These are phyloP conservation scores for Ypsolopha scabrella DNA, from an alignment of 2,888 invertebrate genomes.

Conservation along the genomic window DNA sequence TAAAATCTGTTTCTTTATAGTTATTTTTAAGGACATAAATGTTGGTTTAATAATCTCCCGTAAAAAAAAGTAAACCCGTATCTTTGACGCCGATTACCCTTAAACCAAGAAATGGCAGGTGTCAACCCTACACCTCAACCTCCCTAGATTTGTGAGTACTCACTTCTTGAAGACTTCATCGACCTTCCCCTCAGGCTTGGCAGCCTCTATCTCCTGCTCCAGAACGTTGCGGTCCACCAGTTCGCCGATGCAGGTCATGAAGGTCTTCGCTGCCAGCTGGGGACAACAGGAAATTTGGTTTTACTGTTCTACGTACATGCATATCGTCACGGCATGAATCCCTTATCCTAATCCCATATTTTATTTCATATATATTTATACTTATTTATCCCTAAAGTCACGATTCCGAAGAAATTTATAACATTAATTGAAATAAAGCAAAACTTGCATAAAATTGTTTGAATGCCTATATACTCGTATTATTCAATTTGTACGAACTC, in stretches of 20 bases:
- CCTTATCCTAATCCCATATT: neutral
- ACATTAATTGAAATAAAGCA: no score
- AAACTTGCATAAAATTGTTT: neutral
- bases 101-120: no score
- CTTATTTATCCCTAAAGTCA: no score
- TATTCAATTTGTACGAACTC: no score
- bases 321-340: neutral
- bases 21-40: no score
- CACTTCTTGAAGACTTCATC: slow-evolving; percentile 78
- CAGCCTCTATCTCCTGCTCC: slow-evolving; percentile 75
- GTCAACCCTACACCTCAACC: no score
- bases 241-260: slow-evolving; percentile 66
- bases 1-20: no score
- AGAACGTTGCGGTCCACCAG: slow-evolving; percentile 72
- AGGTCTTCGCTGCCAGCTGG: slow-evolving; percentile 45
- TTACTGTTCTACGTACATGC: neutral
- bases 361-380: no score
- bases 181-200: slow-evolving; percentile 76
- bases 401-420: no score
- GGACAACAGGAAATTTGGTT: slow-evolving; percentile 13
- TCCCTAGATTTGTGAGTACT: slow-evolving; percentile 13
- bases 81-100: no score
- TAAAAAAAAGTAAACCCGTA: no score
- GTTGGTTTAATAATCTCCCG: no score
- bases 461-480: neutral